Conservation (phyloP, 2,888 invertebrate genomes). For the Cataglyphis livida region DNA sequence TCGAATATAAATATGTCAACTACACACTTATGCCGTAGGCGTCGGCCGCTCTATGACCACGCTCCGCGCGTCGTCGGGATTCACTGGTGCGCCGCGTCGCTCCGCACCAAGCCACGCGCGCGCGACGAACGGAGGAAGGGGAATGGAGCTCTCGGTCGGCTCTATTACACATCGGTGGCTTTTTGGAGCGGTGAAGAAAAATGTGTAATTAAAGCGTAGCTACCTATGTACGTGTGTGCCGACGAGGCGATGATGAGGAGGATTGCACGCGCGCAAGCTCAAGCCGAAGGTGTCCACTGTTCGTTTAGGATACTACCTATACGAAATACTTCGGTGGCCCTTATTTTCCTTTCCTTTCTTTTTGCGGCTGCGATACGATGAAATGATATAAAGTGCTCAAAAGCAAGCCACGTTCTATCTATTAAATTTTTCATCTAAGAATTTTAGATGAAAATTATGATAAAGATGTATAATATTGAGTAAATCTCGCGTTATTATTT, state of each 20-base stretch:
- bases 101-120: slow-evolving; percentile 41
- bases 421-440: background rate
- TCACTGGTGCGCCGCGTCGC: slow-evolving; percentile 57
- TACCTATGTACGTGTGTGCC: slow-evolving; percentile 54
- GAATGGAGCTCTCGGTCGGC: slow-evolving; percentile 33
- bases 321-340: too few species aligned
- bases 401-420: background rate
- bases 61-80: slow-evolving; percentile 70
- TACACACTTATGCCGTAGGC: background rate
- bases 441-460: background rate
- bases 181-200: slow-evolving; percentile 81
- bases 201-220: slow-evolving; percentile 74
- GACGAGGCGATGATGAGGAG: slow-evolving; percentile 12
- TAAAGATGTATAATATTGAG: background rate
- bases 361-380: background rate
- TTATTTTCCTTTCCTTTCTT: background rate
- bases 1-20: background rate
- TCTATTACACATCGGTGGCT: slow-evolving; percentile 79
- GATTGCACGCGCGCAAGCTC: slow-evolving; percentile 2
- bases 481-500: too few species aligned
- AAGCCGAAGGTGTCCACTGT: background rate
- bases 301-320: background rate
- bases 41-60: slow-evolving; percentile 55
- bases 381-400: background rate
- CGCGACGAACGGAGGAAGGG: slow-evolving; percentile 34